Evolutionary conservation across 2,113 vertebrate genomes (phyloP).

Genomic region (Tragelaphus buxtoni): DNA sequence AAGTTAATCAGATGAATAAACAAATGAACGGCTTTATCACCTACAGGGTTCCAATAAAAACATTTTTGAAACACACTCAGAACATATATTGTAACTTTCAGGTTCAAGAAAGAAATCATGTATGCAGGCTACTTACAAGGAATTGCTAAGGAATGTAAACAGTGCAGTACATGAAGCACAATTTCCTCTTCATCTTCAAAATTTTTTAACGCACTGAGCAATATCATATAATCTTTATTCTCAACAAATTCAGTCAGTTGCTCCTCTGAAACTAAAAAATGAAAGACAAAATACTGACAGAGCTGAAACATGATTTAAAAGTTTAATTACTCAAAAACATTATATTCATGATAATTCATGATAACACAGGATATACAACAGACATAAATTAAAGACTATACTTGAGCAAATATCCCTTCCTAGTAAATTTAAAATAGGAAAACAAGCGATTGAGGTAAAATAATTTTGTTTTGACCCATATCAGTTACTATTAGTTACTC

Average conservation of each 20-base stretch:
- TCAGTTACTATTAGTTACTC: not conserved
- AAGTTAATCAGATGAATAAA: not conserved
- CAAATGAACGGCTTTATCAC: not conserved
- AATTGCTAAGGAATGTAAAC: constrained; percentile 87
- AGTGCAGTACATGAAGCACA: constrained; percentile 86
- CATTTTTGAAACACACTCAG: not conserved
- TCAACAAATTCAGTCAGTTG: constrained; percentile 94
- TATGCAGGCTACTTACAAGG: constrained; percentile 83
- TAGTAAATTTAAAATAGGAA: not conserved
- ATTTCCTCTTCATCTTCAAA: constrained; percentile 86
- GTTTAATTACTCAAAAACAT: not conserved
- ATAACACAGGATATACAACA: not conserved
- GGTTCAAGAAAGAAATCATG: constrained; percentile 28
- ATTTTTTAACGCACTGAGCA: constrained; percentile 84
- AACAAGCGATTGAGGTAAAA: not conserved
- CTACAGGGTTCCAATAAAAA: not conserved
- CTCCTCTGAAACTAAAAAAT: constrained; percentile 87
- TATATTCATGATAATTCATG: not conserved
- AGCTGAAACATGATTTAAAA: not conserved
- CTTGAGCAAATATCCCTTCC: not conserved
- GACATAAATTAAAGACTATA: not conserved
- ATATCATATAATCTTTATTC: constrained; percentile 88
- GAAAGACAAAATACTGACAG: constrained; percentile 45
- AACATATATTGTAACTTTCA: not conserved
- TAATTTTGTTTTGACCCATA: not conserved